Evolutionary conservation across 2,797 vertebrate genomes (phyloP).

Genomic region (Sebastes oblongus): DNA sequence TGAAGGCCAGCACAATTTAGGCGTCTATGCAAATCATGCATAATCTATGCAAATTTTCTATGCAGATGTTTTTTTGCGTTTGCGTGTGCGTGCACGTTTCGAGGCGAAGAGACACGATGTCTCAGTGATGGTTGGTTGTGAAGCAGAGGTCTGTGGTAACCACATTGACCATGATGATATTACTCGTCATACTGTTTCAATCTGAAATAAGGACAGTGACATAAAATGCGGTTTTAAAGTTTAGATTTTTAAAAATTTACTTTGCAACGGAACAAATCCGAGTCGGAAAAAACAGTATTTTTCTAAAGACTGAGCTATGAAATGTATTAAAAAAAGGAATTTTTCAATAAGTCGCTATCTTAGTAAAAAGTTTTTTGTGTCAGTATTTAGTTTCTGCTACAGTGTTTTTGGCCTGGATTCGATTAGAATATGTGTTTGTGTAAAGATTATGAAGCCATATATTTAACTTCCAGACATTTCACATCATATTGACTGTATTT

Average conservation of each 20-base stretch:
- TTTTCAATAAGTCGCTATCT: conserved; percentile 50
- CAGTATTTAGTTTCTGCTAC: conserved; percentile 29
- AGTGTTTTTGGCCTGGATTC: conserved; percentile 51
- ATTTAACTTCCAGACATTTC: conserved; percentile 62
- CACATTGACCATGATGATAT: conserved; percentile 35
- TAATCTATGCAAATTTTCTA: conserved; percentile 53
- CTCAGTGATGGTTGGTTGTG: not conserved
- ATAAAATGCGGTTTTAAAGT: conserved; percentile 40
- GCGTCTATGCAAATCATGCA: conserved; percentile 34
- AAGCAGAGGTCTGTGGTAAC: conserved; percentile 20
- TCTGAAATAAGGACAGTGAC: conserved; percentile 2
- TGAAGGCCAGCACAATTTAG: conserved; percentile 16
- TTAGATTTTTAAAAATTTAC: conserved; percentile 66
- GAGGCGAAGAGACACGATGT: conserved; percentile 20
- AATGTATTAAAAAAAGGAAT: conserved; percentile 69
- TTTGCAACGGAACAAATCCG: conserved; percentile 73
- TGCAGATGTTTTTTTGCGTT: not conserved
- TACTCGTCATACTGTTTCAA: conserved; percentile 24
- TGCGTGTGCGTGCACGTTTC: not conserved
- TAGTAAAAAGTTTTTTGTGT: conserved; percentile 25
- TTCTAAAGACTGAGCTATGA: conserved; percentile 71
- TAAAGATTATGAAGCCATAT: conserved; percentile 79
- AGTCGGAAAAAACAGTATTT: conserved; percentile 65
- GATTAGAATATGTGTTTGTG: conserved; percentile 49
- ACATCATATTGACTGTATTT: conserved; percentile 53